A percentile compares a stretch with the other conserved stretches of the same genome.
Evolutionary conservation across 2,113 vertebrate genomes (phyloP).

Genomic region (Brachyhypopomus occidentalis): DNA sequence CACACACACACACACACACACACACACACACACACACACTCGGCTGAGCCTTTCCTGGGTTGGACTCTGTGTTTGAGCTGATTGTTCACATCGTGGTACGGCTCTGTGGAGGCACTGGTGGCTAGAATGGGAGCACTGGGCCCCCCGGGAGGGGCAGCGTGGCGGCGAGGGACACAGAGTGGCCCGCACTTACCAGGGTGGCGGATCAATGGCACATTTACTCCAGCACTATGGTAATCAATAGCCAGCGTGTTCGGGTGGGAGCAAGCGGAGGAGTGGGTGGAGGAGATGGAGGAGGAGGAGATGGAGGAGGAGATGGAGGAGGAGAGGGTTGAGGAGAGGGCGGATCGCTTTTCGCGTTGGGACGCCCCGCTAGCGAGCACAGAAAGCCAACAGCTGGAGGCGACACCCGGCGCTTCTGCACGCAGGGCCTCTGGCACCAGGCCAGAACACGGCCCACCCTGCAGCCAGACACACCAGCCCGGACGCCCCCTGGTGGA

Average conservation of each 20-base stretch:
- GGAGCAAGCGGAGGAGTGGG: constrained; percentile 12
- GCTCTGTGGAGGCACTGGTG: background rate
- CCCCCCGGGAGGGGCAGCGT: background rate
- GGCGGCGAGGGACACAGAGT: background rate
- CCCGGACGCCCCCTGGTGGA: background rate
- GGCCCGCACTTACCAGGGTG: constrained; percentile 44
- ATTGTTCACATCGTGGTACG: too few species aligned
- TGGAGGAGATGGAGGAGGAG: too few species aligned
- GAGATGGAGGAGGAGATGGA: too few species aligned
- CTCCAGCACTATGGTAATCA: constrained; percentile 57
- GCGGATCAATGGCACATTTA: constrained; percentile 57
- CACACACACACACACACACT: too few species aligned
- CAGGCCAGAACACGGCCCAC: background rate
- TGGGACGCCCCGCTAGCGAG: constrained; percentile 24
- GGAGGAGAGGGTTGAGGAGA: background rate
- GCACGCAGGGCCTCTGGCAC: constrained; percentile 3
- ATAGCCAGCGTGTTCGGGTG: constrained; percentile 48
- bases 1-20: background rate
- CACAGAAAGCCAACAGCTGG: constrained; percentile 44
- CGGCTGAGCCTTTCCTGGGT: too few species aligned
- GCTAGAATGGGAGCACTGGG: background rate
- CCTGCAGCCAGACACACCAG: background rate
- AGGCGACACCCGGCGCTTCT: background rate
- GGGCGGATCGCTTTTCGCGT: constrained; percentile 47
- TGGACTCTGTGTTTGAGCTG: too few species aligned